A percentile compares a stretch with the other conserved stretches of the same genome.
Evolutionary conservation across 2,113 vertebrate species (phyloP).

Genomic region (western clawed frog (Xenopus tropicalis)): DNA sequence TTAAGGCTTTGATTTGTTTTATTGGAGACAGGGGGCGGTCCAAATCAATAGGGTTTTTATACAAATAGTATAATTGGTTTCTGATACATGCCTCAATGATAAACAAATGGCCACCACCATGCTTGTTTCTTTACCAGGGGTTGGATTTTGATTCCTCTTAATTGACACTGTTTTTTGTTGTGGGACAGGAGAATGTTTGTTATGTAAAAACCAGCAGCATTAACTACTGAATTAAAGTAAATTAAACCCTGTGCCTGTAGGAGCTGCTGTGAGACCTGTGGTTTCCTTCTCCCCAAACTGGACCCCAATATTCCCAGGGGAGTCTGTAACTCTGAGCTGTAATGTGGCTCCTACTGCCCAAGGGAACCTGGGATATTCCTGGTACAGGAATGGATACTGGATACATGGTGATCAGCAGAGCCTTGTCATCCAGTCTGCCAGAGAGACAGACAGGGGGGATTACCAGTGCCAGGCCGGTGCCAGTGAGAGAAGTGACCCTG

Average conservation of each 20-base stretch:
- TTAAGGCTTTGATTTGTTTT: no score
- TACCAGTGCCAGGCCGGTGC: not conserved
- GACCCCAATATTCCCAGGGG: not conserved
- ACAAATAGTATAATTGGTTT: no score
- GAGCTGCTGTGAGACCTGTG: not conserved
- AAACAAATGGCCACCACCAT: no score
- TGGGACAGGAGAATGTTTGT: no score
- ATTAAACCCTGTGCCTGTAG: not conserved
- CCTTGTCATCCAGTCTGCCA: not conserved
- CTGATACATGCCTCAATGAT: no score
- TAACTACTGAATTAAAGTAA: no score
- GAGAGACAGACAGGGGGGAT: not conserved
- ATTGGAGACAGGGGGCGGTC: no score
- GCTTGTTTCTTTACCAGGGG: no score
- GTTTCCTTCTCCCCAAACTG: constrained; percentile 24
- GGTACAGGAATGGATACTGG: constrained; percentile 10
- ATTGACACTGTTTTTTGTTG: no score
- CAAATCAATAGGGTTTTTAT: no score
- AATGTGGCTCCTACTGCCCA: not conserved
- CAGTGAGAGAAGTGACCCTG: not conserved
- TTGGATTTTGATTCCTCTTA: no score
- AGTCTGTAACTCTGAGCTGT: constrained; percentile 19
- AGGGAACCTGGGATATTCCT: constrained; percentile 3
- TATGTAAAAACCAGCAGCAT: no score
- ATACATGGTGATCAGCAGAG: not conserved